Base-by-base conservation (phyloP, 2,113 vertebrate species). In the Romanogobio albipinnatus region DNA sequence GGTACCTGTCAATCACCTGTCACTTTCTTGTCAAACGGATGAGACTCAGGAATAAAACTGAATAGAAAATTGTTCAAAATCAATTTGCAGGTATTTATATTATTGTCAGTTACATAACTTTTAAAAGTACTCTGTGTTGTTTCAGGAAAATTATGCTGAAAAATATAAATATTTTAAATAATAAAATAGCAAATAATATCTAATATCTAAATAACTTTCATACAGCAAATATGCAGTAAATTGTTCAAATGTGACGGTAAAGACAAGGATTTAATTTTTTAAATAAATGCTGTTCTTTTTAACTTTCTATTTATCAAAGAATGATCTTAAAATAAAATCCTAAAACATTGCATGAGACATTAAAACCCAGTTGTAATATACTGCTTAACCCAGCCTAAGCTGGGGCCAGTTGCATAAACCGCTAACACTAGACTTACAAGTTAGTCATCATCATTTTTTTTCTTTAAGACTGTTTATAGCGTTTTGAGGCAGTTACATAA, bases 1-100 rank as follows among this genome's bases (percentile, higher is more conserved):
- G 83, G 66, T 26, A 39, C 53, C 51, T 10, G 70, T 68, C 56
- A 64, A 51, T 61, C 39, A 39, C 51, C 10, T 62, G 49, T 84
- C 15, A 39, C 56, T 29, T n/a, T 39, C 2, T 36, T 9, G 6
- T 9, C 49, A 56, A 61, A n/a, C 13, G 7, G 15, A 56, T 33
- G 15, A 53, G 8, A 14, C n/a, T 76, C 6, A 10, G 14, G 26
- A 39, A 68, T 68, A 17, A 10, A 4, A 17, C 19, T 68, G 9
- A 4, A 68, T 68, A 9, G 15, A 68, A 68, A 39, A 39, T 10
- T 39, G 1, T 9, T 68, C 29, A 29, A 29, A 2, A 39, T 66
- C 3, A 17, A 9, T 66, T 66, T 61, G n/a, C 22, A 61, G 29
- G 29, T 29, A 29, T 29, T 29, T 29, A 29, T 29, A 1, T 29